These are phyloP conservation scores for Hestina assimilis DNA, from an alignment of 1,140 invertebrate species.

Conservation along the genomic window DNA sequence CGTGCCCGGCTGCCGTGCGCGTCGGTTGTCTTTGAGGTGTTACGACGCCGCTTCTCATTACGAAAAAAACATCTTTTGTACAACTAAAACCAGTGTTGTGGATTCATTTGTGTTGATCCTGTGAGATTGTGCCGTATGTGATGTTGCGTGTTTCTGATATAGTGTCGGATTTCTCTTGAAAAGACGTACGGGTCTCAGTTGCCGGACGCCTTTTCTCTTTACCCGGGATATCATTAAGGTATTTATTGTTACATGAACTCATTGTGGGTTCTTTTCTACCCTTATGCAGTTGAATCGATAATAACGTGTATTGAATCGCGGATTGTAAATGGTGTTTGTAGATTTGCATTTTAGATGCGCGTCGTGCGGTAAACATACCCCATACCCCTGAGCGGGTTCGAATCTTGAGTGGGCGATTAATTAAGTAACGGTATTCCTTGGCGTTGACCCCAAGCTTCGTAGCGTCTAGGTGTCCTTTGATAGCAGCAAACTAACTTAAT, in stretches of 20 bases:
- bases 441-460: conserved; percentile 20
- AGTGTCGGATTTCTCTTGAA: conserved; percentile 71
- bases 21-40: conserved; percentile 48
- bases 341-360: conserved; percentile 71
- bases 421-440: conserved; percentile 55
- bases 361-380: conserved; percentile 43
- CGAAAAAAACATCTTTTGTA: conserved; percentile 70
- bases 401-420: conserved; percentile 58
- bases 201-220: conserved; percentile 70
- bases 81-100: conserved; percentile 69
- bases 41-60: conserved; percentile 56
- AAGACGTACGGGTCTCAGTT: conserved; percentile 59
- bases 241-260: conserved; percentile 76
- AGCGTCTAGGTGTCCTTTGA: conserved; percentile 48
- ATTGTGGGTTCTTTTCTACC: conserved; percentile 73
- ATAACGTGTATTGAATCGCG: conserved; percentile 51
- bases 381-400: conserved; percentile 48
- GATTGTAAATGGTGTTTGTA: conserved; percentile 50
- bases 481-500: conserved; percentile 10
- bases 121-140: conserved; percentile 72
- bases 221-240: conserved; percentile 78
- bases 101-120: conserved; percentile 55
- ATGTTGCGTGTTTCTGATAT: conserved; percentile 61
- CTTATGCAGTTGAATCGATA: conserved; percentile 72
- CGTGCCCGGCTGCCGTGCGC: conserved; percentile 67